phyloP scores from a whole-genome alignment of 2,888 invertebrate species.

The Drosophila neutralis region DNA sequence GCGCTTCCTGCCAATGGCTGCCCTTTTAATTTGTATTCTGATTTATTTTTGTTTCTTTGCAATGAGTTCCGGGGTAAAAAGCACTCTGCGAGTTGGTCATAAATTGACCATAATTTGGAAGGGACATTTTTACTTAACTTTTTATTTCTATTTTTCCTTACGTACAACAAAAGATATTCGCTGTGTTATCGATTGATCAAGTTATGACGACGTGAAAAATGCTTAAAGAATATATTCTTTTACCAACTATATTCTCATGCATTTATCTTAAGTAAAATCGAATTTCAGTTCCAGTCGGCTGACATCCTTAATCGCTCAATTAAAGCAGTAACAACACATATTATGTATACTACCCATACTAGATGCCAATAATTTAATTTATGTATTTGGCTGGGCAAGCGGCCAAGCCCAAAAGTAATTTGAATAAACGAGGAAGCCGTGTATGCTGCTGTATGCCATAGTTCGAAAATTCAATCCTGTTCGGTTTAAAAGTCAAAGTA shows the following conservation, averaged over 20 bases:
- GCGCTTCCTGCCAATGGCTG: slow-evolving; percentile 43
- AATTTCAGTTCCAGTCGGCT: slow-evolving; percentile 3
- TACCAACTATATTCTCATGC: not conserved
- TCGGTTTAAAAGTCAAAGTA: slow-evolving; percentile 60
- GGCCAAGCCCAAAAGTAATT: slow-evolving; percentile 33
- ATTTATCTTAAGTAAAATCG: not conserved
- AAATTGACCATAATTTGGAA: slow-evolving; percentile 1
- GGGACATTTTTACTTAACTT: not conserved
- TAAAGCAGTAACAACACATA: slow-evolving; percentile 52
- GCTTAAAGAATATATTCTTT: not conserved
- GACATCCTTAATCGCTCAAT: slow-evolving; percentile 55
- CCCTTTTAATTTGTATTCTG: slow-evolving; percentile 29
- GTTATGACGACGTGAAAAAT: not conserved
- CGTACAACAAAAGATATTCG: not conserved
- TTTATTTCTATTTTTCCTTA: not conserved
- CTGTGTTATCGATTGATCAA: not conserved
- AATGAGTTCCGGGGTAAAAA: slow-evolving; percentile 9
- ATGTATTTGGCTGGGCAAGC: slow-evolving; percentile 42
- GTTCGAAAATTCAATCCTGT: slow-evolving; percentile 36
- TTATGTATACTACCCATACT: slow-evolving; percentile 44
- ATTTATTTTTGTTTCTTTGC: slow-evolving; percentile 23
- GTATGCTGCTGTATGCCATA: slow-evolving; percentile 9
- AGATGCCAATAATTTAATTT: slow-evolving; percentile 15
- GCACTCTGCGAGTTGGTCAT: slow-evolving; percentile 12
- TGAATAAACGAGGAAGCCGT: slow-evolving; percentile 18